Base-by-base conservation (phyloP, 1,140 invertebrate genomes). In the Riptortus pedestris region DNA sequence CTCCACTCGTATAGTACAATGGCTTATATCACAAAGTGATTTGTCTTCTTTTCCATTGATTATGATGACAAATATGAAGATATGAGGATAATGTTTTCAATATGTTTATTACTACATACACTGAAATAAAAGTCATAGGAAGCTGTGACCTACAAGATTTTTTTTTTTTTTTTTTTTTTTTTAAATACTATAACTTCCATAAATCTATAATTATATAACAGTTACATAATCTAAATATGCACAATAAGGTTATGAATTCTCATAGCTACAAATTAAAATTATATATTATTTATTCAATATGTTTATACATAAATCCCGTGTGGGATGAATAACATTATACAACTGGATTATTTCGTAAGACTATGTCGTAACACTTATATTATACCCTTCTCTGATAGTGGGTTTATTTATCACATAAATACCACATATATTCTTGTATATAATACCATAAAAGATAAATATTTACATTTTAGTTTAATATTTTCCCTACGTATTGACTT, bases 351-450 rank as follows among this genome's bases (percentile, higher is more conserved):
- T 38, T 38, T 38, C 31, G 14, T 7, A 38, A 7, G 14, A 7
- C 14, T 38, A 7, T 38, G 14, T 5, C 31, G 5, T 7, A 7
- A 38, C 14, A 14, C 31, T 7, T 38, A 38, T 14, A 38, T 7
- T 14, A 7, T 7, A 5, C 5, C 5, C 5, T 38, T 38, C 5
- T 38, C 5, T 38, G 14, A 38, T 14, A 38, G 5, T 38, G 31
- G 14, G 31, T 38, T 5, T 38, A 38, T 38, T 38, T 55, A 55
- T 55, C 51, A 55, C 51, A 55, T 55, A 55, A 55, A 55, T 55
- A 55, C 51, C 51, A 55, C 51, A 55, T 55, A 55, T 55, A 55
- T 55, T 24, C 24, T 24, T 55, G 24, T 24, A 55, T 55, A 55
- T 55, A 22, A 24, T 55, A 55, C 22, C 22, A 55, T 24, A 24